Evolutionary conservation across 1,140 invertebrate genomes (phyloP).

Genomic region (Drosophila aff.): DNA sequence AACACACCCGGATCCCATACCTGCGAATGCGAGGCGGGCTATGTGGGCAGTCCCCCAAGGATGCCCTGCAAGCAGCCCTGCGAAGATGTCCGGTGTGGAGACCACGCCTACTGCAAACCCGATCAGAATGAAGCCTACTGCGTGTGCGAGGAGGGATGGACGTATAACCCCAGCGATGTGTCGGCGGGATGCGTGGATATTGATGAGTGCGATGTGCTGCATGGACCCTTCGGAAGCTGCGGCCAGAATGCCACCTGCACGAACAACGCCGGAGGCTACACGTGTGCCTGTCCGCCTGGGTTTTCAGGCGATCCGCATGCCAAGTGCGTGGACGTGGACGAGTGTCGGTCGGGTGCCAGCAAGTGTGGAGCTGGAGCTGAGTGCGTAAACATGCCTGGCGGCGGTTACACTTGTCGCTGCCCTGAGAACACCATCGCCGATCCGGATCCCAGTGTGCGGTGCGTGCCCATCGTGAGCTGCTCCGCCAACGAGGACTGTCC

Average conservation of each 20-base stretch:
- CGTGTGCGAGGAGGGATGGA: constrained; percentile 97
- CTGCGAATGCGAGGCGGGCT: constrained; percentile 95
- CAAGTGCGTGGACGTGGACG: constrained; percentile 93
- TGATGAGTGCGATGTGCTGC: constrained; percentile 94
- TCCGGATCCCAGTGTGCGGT: constrained; percentile 91
- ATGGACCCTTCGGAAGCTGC: constrained; percentile 92
- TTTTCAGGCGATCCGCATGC: constrained; percentile 92
- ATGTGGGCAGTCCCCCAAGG: constrained; percentile 92
- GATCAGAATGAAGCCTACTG: constrained; percentile 96
- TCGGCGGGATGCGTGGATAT: constrained; percentile 96
- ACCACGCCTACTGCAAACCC: constrained; percentile 94
- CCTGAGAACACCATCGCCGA: constrained; percentile 92
- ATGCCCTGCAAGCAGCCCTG: constrained; percentile 95
- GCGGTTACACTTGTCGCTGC: constrained; percentile 92
- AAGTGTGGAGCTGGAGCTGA: constrained; percentile 92
- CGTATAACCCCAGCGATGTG: constrained; percentile 95
- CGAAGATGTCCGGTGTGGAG: constrained; percentile 94
- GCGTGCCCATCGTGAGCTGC: constrained; percentile 92
- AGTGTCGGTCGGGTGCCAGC: constrained; percentile 88
- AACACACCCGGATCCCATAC: constrained; percentile 94
- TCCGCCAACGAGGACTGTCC: constrained; percentile 91
- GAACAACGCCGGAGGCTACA: constrained; percentile 91
- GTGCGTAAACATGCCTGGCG: constrained; percentile 92
- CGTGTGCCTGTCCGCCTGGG: constrained; percentile 92
- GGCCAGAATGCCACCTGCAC: constrained; percentile 93